phyloP scores from a whole-genome alignment of 2,113 vertebrate genomes.

The Rhagologus leucostigma region DNA sequence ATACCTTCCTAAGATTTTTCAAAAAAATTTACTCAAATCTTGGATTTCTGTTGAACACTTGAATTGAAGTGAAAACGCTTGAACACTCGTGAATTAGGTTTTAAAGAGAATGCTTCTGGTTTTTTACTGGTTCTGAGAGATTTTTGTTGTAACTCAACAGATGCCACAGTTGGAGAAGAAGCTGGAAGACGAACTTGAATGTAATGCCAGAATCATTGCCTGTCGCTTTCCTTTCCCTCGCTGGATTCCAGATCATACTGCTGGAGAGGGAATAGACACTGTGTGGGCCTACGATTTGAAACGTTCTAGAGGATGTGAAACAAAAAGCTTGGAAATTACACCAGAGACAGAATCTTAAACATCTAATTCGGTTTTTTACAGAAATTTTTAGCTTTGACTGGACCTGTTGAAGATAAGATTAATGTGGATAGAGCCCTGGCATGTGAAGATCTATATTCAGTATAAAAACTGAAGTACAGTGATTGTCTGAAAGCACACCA shows the following conservation, averaged over 20 bases:
- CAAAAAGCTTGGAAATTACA: background rate
- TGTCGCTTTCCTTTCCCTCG: slow-evolving; percentile 94
- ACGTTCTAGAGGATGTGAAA: slow-evolving; percentile 18
- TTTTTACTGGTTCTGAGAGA: background rate
- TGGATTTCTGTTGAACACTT: background rate
- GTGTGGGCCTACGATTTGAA: slow-evolving; percentile 88
- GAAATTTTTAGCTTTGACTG: background rate
- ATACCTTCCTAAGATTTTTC: background rate
- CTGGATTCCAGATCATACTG: slow-evolving; percentile 81
- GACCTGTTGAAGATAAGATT: background rate
- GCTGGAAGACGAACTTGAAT: slow-evolving; percentile 80
- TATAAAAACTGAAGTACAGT: background rate
- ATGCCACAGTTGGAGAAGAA: slow-evolving; percentile 90
- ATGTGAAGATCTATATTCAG: background rate
- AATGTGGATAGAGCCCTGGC: background rate
- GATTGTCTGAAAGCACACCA: background rate
- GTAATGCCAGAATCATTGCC: slow-evolving; percentile 82
- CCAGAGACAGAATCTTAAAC: background rate
- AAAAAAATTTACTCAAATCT: background rate
- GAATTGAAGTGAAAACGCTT: too few relatives aligned
- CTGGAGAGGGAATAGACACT: slow-evolving; percentile 87
- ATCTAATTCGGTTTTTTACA: background rate
- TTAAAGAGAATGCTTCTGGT: background rate
- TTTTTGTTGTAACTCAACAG: slow-evolving; percentile 67
- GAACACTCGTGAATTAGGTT: background rate